A percentile compares a stretch with the other conserved stretches of the same genome.
These are phyloP conservation scores for Sanderia malayensis DNA, from an alignment of 30 jellyfish, hydroid and myxozoan species.

Conservation along the genomic window DNA sequence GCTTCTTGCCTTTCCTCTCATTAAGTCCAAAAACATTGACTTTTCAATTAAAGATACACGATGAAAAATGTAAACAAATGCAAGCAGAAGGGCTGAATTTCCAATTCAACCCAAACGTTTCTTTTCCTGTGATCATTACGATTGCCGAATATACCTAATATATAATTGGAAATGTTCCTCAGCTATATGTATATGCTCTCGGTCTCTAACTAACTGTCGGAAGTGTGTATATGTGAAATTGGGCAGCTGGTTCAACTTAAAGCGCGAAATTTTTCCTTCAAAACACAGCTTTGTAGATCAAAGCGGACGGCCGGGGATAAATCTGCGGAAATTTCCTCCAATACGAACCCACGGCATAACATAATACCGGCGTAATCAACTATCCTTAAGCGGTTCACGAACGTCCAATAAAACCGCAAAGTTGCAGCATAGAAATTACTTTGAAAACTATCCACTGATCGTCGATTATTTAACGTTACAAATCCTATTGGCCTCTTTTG, in stretches of 20 bases:
- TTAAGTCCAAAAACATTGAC: neutral
- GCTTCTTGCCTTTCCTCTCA: too few relatives aligned
- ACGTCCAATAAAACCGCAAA: constrained; percentile 50
- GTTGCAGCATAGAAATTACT: constrained; percentile 16
- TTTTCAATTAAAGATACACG: neutral
- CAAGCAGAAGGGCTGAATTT: neutral
- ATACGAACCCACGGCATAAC: constrained; percentile 13
- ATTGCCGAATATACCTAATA: too few relatives aligned
- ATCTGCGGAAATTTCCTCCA: constrained; percentile 40
- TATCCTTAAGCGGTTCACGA: constrained; percentile 31
- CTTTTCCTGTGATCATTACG: neutral
- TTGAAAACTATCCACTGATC: constrained; percentile 21
- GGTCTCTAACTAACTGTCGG: neutral
- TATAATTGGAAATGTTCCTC: neutral
- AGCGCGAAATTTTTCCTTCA: constrained; percentile 1
- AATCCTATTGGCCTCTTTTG: constrained; percentile 51
- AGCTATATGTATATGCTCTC: neutral
- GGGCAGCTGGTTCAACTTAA: constrained; percentile 10
- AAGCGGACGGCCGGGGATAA: constrained; percentile 16
- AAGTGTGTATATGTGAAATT: constrained; percentile 3
- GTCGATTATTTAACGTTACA: constrained; percentile 3
- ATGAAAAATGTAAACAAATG: constrained; percentile 3
- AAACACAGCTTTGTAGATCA: neutral
- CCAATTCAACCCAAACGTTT: neutral
- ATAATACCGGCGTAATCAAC: constrained; percentile 15